Evolutionary conservation across 2,113 vertebrate species (phyloP).

Genomic region (Sterna hirundo): DNA sequence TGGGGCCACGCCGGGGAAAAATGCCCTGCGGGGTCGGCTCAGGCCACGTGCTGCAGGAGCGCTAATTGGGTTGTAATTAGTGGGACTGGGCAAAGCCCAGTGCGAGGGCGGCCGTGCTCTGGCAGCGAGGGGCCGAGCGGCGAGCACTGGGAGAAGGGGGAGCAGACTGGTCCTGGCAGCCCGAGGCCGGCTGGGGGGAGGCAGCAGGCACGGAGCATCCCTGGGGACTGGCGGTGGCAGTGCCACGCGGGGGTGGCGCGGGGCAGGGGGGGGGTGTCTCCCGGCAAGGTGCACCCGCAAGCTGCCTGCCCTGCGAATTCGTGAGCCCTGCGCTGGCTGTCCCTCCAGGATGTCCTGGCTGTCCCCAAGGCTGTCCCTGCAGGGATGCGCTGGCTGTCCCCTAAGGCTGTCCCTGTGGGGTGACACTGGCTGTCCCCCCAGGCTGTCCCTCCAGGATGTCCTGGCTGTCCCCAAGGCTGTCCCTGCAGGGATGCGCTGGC

Average conservation of each 20-base stretch:
- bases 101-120: no score
- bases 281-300: accelerated
- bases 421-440: background rate
- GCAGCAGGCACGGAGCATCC: background rate
- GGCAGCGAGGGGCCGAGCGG: background rate
- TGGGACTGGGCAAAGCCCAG: constrained; percentile 34
- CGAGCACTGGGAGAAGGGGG: background rate
- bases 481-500: no score
- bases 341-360: background rate
- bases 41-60: background rate
- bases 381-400: background rate
- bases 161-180: background rate
- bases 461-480: no score
- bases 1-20: background rate
- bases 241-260: no score
- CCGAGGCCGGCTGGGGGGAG: background rate
- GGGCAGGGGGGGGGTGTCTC: no score
- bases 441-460: background rate
- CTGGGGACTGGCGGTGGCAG: background rate
- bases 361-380: background rate
- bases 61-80: constrained; percentile 40
- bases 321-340: no score
- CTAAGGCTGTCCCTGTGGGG: background rate
- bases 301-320: background rate
- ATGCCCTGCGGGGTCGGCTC: background rate